Percentiles rank a stretch among this genome's conserved stretches.
Evolutionary conservation across 2,113 vertebrate genomes (phyloP).

Genomic region (Cheilinus undulatus): DNA sequence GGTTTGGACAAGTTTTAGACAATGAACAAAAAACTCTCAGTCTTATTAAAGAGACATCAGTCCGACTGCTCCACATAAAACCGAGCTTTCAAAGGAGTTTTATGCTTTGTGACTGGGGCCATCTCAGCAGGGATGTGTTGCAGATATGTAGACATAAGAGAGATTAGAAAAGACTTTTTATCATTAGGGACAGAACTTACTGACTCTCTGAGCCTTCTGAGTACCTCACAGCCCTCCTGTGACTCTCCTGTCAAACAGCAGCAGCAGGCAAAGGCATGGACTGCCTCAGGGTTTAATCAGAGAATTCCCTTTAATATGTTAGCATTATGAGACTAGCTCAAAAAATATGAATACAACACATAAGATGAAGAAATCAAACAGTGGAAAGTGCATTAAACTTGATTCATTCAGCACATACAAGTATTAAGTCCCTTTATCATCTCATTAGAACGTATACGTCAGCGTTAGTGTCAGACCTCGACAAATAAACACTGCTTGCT

Average conservation of each 20-base stretch:
- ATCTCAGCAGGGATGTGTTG: neutral
- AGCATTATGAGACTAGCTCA: too few relatives aligned
- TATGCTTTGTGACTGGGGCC: neutral
- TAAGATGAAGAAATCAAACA: too few relatives aligned
- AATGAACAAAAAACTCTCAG: neutral
- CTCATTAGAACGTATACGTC: too few relatives aligned
- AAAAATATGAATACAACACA: too few relatives aligned
- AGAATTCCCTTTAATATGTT: too few relatives aligned
- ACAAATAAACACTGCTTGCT: too few relatives aligned
- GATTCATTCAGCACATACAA: too few relatives aligned
- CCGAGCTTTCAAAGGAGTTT: neutral
- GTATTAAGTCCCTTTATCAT: too few relatives aligned
- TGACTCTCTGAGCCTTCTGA: constrained; percentile 38
- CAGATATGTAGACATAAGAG: constrained; percentile 17
- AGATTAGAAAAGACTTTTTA: constrained; percentile 29
- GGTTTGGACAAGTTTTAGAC: neutral
- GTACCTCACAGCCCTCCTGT: constrained; percentile 25
- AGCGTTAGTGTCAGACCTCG: too few relatives aligned
- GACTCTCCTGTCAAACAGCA: neutral
- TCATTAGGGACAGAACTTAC: constrained; percentile 13
- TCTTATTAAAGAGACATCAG: neutral
- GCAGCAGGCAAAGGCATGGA: too few relatives aligned
- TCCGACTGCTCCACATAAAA: neutral
- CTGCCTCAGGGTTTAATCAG: too few relatives aligned
- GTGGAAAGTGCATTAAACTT: too few relatives aligned